These are phyloP conservation scores for Stomatorhinus walkeri DNA, from an alignment of 2,797 vertebrate genomes.

Conservation along the genomic window DNA sequence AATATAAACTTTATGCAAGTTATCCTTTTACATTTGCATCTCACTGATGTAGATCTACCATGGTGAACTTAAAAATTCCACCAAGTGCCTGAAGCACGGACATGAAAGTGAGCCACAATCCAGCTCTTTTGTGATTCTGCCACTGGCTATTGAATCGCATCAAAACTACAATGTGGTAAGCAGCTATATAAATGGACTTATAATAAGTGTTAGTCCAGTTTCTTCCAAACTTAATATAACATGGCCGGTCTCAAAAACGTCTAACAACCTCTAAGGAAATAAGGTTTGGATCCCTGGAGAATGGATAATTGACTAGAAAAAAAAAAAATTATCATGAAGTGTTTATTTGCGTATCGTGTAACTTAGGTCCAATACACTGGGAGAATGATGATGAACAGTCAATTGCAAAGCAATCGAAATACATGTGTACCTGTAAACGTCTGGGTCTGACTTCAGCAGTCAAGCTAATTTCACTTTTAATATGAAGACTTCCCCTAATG, in stretches of 20 bases:
- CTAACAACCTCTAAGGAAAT: not conserved
- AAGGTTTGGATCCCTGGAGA: rapidly evolving
- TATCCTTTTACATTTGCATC: too few relatives aligned
- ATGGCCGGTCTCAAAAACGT: not conserved
- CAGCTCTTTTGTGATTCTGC: too few relatives aligned
- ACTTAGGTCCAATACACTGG: not conserved
- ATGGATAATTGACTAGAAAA: not conserved
- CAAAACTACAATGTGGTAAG: too few relatives aligned
- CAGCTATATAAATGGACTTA: rapidly evolving
- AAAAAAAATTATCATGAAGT: not conserved
- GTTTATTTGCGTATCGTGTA: not conserved
- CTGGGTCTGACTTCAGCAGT: not conserved
- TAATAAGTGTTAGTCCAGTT: too few relatives aligned
- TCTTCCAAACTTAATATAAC: not conserved
- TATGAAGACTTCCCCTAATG: not conserved
- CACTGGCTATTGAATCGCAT: too few relatives aligned
- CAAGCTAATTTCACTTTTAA: too few relatives aligned
- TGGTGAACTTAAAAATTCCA: too few relatives aligned
- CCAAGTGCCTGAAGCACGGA: too few relatives aligned
- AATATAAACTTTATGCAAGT: too few relatives aligned
- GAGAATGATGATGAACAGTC: not conserved
- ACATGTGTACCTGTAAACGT: not conserved
- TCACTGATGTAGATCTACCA: too few relatives aligned
- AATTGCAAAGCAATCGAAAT: not conserved
- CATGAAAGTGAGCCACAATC: too few relatives aligned